Evolutionary conservation across 2,113 vertebrate genomes (phyloP).

Genomic region (Cyprinodon tularosa): DNA sequence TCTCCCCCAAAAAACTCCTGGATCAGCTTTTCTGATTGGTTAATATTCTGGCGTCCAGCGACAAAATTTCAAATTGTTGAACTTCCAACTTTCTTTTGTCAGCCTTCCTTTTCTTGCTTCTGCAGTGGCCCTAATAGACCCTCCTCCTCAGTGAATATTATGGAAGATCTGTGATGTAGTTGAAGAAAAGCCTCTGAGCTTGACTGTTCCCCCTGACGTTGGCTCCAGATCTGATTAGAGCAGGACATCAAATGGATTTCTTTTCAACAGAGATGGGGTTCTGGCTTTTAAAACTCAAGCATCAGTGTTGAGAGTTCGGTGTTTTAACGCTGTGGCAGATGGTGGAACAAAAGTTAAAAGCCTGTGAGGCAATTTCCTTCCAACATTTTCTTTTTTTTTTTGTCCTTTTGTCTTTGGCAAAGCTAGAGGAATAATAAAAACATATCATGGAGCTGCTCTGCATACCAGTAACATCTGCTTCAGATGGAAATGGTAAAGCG

Average conservation of each 20-base stretch:
- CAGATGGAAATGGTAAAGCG: too few relatives aligned
- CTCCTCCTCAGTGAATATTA: too few relatives aligned
- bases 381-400: conserved; percentile 22
- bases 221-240: conserved; percentile 10
- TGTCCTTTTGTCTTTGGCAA: conserved; percentile 30
- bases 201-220: conserved; percentile 2
- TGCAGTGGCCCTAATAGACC: too few relatives aligned
- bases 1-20: too few relatives aligned
- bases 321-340: conserved; percentile 38
- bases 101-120: too few relatives aligned
- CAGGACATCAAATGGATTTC: conserved; percentile 36
- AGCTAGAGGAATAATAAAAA: conserved; percentile 36
- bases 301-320: conserved; percentile 26
- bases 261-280: conserved; percentile 54
- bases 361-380: conserved; percentile 39
- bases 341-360: conserved; percentile 50
- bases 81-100: too few relatives aligned
- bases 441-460: conserved; percentile 20
- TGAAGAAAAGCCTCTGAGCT: not conserved
- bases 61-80: too few relatives aligned
- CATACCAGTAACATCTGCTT: conserved; percentile 6
- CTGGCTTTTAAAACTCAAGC: conserved; percentile 30
- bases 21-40: too few relatives aligned
- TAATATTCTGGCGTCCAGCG: too few relatives aligned
- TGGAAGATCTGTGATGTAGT: not conserved